These are phyloP conservation scores for Takifugu rubripes DNA, from an alignment of 2,797 vertebrate genomes.

Conservation along the genomic window DNA sequence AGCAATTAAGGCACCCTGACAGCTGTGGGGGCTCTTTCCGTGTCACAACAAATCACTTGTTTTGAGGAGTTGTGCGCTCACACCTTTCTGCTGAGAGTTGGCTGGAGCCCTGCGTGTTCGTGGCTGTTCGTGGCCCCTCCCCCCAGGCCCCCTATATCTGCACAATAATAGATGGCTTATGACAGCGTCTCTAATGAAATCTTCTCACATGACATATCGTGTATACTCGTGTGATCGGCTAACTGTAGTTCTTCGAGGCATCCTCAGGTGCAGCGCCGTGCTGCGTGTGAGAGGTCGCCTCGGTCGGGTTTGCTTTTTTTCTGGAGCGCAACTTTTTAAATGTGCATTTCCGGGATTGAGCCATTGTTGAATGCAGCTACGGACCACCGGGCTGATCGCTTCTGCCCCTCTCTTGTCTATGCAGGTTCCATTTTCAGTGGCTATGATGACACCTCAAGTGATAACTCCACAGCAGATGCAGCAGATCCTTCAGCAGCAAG, in stretches of 20 bases:
- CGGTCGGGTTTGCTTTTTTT: conserved; percentile 25
- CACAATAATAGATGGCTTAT: conserved; percentile 55
- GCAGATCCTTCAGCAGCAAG: conserved; percentile 99
- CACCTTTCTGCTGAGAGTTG: conserved; percentile 67
- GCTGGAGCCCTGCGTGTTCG: conserved; percentile 49
- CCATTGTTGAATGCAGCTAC: too few relatives aligned
- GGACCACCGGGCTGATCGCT: too few relatives aligned
- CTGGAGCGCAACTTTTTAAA: background rate
- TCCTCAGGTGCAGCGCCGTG: conserved; percentile 47
- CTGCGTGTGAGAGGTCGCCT: background rate
- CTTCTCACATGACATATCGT: conserved; percentile 51
- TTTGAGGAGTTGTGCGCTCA: conserved; percentile 65
- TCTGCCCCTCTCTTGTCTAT: conserved; percentile 12
- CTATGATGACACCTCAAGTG: conserved; percentile 99
- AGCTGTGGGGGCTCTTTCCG: conserved; percentile 62
- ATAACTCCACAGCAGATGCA: conserved; percentile 99
- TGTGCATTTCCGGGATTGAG: conserved; percentile 7
- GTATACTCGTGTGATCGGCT: conserved; percentile 6
- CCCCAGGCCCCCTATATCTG: conserved; percentile 39
- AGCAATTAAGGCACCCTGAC: conserved; percentile 78
- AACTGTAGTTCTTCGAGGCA: conserved; percentile 24
- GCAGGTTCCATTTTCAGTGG: conserved; percentile 98
- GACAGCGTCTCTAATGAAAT: conserved; percentile 66
- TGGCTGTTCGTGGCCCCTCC: conserved; percentile 46
- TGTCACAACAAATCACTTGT: conserved; percentile 78